phyloP scores from a whole-genome alignment of 2,113 vertebrate genomes.

The Hiodon tergisus region DNA sequence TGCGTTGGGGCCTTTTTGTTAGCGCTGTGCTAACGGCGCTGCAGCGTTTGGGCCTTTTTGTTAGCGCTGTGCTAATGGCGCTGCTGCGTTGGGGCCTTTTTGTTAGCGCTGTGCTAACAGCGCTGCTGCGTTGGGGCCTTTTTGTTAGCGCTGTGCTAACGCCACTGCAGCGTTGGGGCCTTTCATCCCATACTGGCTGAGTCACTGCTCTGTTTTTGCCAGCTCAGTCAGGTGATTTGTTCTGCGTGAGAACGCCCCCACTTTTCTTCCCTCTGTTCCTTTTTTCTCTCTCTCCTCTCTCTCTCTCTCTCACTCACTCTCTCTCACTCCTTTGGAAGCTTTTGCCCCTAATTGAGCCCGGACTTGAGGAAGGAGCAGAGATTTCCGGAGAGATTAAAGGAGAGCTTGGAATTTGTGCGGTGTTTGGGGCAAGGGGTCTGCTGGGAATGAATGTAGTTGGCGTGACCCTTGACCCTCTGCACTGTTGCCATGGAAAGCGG shows the following conservation, averaged over 20 bases:
- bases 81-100: too few species aligned
- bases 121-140: not conserved
- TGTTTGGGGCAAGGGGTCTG: conserved; percentile 67
- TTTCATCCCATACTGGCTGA: not conserved
- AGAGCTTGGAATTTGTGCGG: conserved; percentile 77
- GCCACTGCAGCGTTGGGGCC: not conserved
- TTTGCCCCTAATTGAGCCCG: conserved; percentile 81
- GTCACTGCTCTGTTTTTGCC: not conserved
- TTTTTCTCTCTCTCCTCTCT: conserved; percentile 30
- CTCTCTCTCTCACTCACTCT: conserved; percentile 48
- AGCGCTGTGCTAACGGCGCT: too few species aligned
- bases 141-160: not conserved
- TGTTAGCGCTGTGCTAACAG: not conserved
- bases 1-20: too few species aligned
- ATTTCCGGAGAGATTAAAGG: conserved; percentile 82
- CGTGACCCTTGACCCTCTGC: conserved; percentile 78
- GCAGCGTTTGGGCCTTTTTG: too few species aligned
- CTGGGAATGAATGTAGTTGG: conserved; percentile 85
- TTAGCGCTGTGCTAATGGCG: too few species aligned
- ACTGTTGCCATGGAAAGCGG: conserved; percentile 81
- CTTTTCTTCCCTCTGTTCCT: not conserved
- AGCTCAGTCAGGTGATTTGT: not conserved
- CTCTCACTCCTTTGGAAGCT: conserved; percentile 48
- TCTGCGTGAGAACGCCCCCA: not conserved
- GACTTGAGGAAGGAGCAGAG: conserved; percentile 83